A percentile compares a stretch with the other conserved stretches of the same genome.
phyloP scores from a whole-genome alignment of 2,797 vertebrate species.

The Gymnocypris eckloni region DNA sequence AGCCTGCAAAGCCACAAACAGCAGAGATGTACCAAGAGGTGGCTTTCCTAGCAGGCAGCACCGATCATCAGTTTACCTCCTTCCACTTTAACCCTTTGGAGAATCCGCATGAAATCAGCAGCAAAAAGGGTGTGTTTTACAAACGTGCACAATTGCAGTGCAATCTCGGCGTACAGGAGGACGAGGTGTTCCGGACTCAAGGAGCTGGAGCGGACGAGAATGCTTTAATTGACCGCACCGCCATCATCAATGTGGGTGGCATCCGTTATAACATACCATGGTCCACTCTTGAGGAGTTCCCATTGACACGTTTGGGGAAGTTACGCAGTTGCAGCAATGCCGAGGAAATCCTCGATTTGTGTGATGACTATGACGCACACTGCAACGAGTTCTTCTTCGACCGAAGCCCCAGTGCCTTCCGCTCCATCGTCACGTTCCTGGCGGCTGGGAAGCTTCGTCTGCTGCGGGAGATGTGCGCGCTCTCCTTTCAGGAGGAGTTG shows the following conservation, averaged over 20 bases:
- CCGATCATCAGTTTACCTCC: conserved; percentile 79
- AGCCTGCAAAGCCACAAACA: conserved; percentile 50
- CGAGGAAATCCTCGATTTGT: conserved; percentile 93
- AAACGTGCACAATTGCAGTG: conserved; percentile 82
- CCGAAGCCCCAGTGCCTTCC: conserved; percentile 92
- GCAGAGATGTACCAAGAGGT: conserved; percentile 86
- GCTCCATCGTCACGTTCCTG: conserved; percentile 93
- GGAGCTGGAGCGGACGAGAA: conserved; percentile 64
- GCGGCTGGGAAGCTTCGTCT: conserved; percentile 92
- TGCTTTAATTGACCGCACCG: conserved; percentile 72
- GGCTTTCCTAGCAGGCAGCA: conserved; percentile 86
- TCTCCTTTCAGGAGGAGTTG: conserved; percentile 96
- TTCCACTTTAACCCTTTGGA: conserved; percentile 83
- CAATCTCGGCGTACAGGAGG: conserved; percentile 66
- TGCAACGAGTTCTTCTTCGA: conserved; percentile 97
- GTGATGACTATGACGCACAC: conserved; percentile 92
- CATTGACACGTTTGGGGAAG: conserved; percentile 89
- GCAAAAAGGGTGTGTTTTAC: conserved; percentile 89
- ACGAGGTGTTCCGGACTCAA: conserved; percentile 66
- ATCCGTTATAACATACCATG: conserved; percentile 93
- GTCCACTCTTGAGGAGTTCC: conserved; percentile 93
- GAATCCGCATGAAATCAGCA: conserved; percentile 80
- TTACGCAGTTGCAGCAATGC: conserved; percentile 88
- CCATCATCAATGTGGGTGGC: conserved; percentile 95
- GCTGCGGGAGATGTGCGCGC: conserved; percentile 91